These are phyloP conservation scores for Acanthopleura granulata DNA, from an alignment of 2,888 invertebrate genomes.

Conservation along the genomic window DNA sequence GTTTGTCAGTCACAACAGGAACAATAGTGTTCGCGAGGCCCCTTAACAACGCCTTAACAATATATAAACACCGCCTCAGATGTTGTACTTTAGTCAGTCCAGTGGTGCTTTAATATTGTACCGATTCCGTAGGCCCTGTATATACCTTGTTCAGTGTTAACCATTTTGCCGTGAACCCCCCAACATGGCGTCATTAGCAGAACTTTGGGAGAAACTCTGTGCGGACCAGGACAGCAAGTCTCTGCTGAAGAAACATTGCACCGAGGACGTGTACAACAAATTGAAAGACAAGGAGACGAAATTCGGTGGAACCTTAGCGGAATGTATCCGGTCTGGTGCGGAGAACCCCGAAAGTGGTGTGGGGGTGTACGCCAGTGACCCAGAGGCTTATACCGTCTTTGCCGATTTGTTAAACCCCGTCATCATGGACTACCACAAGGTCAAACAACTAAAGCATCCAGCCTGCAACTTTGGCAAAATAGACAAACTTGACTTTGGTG, in stretches of 20 bases:
- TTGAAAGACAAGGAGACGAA: constrained; percentile 47
- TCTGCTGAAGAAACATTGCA: constrained; percentile 36
- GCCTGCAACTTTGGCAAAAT: constrained; percentile 91
- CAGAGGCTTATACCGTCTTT: constrained; percentile 54
- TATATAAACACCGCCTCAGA: no score
- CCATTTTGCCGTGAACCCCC: no score
- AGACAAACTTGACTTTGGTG: constrained; percentile 80
- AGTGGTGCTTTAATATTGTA: no score
- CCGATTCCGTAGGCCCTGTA: no score
- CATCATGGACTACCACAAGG: constrained; percentile 70
- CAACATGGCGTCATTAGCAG: constrained; percentile 16
- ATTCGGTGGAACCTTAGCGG: constrained; percentile 49
- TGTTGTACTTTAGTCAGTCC: no score
- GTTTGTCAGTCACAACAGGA: no score
- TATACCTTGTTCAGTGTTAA: no score
- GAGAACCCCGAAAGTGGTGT: constrained; percentile 94
- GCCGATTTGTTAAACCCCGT: constrained; percentile 52
- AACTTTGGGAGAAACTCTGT: constrained; percentile 43
- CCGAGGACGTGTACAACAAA: constrained; percentile 40
- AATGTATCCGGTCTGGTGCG: constrained; percentile 80
- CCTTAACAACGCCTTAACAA: no score
- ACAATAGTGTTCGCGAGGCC: no score
- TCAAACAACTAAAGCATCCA: constrained; percentile 75
- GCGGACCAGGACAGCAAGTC: constrained; percentile 41
- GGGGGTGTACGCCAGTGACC: constrained; percentile 57